phyloP scores from a whole-genome alignment of 2,797 vertebrate genomes.

The Alfaro cultratus region DNA sequence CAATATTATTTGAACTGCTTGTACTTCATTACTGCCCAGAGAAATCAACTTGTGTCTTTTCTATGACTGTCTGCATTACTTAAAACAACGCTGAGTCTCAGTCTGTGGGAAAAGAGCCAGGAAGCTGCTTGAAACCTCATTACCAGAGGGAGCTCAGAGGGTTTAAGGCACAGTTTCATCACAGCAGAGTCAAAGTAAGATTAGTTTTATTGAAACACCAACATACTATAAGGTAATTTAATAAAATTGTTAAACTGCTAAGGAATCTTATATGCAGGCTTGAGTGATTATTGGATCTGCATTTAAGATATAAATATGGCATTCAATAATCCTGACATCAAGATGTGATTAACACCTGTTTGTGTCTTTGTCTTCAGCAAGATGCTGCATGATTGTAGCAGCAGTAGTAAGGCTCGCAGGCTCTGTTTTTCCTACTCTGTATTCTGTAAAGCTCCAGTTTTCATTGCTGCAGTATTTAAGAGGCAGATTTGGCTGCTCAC shows the following conservation, averaged over 20 bases:
- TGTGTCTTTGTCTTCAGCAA: neutral
- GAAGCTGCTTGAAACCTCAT: neutral
- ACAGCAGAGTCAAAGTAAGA: neutral
- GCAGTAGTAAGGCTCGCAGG: neutral
- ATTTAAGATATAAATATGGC: neutral
- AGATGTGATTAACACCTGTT: neutral
- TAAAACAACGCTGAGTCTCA: neutral
- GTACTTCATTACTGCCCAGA: neutral
- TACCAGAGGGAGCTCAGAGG: neutral
- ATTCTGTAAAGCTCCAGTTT: slow-evolving; percentile 25
- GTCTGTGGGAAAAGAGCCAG: neutral
- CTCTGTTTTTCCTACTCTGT: slow-evolving; percentile 15
- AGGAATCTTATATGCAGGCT: neutral
- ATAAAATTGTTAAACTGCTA: neutral
- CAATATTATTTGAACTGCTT: neutral
- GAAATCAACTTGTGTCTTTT: neutral
- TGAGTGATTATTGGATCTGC: neutral
- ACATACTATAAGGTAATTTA: neutral
- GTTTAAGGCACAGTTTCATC: neutral
- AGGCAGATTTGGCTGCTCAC: slow-evolving; percentile 62
- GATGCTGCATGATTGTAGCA: neutral
- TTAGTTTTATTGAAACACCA: neutral
- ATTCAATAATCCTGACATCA: neutral
- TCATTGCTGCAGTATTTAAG: slow-evolving; percentile 57
- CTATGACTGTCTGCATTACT: neutral